Percentiles rank a stretch among this genome's conserved stretches.
These are phyloP conservation scores for Fundulus diaphanus DNA, from an alignment of 2,797 vertebrate genomes.

Conservation along the genomic window DNA sequence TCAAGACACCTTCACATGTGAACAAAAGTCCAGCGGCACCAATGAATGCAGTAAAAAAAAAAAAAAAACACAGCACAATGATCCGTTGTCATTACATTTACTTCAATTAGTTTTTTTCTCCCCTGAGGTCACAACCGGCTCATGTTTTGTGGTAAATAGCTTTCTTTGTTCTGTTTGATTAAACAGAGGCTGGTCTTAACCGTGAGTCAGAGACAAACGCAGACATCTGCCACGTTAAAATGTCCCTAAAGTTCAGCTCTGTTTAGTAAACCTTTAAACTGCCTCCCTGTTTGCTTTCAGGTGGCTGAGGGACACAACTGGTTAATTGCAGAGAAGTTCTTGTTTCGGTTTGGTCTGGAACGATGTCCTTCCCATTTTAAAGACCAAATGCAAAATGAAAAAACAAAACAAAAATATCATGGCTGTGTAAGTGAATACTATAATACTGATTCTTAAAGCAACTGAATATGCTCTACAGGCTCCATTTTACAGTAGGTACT, in stretches of 20 bases:
- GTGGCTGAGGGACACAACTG: background rate
- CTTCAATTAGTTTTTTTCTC: no score
- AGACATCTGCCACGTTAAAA: background rate
- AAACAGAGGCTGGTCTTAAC: no score
- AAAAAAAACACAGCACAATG: no score
- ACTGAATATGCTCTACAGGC: background rate
- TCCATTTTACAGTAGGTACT: background rate
- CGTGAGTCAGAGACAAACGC: background rate
- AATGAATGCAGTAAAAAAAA: no score
- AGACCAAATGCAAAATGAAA: background rate
- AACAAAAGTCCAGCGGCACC: no score
- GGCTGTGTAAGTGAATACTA: no score
- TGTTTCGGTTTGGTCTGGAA: no score
- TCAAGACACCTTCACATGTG: no score
- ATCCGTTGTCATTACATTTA: no score
- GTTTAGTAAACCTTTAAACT: background rate
- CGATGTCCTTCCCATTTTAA: background rate
- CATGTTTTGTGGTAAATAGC: background rate
- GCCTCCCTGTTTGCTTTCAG: background rate
- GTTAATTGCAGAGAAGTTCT: background rate
- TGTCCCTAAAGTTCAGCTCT: background rate
- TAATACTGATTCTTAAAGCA: no score
- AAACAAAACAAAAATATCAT: no score
- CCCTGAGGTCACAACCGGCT: no score
- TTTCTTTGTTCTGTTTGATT: background rate